Conservation (phyloP, 2,888 invertebrate genomes). For the Mimas tiliae region DNA sequence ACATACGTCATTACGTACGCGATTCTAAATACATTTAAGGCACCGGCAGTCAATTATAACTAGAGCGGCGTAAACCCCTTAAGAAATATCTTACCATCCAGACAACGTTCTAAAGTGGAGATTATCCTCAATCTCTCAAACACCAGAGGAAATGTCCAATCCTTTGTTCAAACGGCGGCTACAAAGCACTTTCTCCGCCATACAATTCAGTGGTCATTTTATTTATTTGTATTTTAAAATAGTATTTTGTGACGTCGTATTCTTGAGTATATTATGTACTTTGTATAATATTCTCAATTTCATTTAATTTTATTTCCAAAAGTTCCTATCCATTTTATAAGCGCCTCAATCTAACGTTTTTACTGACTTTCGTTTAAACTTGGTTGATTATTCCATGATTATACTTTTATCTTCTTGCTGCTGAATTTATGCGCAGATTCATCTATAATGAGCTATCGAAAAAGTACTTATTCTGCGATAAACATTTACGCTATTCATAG, state of each 20-base stretch:
- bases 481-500: background rate
- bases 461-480: background rate
- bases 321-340: no score
- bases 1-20: no score
- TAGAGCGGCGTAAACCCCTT: background rate
- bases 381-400: no score
- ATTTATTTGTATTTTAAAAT: background rate
- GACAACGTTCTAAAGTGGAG: slow-evolving; percentile 18
- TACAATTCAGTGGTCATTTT: background rate
- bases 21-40: no score
- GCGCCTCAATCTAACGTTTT: no score
- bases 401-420: background rate
- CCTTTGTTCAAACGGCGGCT: slow-evolving; percentile 1
- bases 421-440: background rate
- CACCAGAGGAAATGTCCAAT: slow-evolving; percentile 17
- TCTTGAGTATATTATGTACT: background rate
- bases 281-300: no score
- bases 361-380: no score
- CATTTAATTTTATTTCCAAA: no score
- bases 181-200: background rate
- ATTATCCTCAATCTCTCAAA: slow-evolving; percentile 22
- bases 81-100: background rate
- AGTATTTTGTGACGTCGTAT: background rate
- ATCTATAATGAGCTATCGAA: background rate
- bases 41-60: background rate